Base-by-base conservation (phyloP, 2,113 vertebrate genomes). In the Grallaria varia region DNA sequence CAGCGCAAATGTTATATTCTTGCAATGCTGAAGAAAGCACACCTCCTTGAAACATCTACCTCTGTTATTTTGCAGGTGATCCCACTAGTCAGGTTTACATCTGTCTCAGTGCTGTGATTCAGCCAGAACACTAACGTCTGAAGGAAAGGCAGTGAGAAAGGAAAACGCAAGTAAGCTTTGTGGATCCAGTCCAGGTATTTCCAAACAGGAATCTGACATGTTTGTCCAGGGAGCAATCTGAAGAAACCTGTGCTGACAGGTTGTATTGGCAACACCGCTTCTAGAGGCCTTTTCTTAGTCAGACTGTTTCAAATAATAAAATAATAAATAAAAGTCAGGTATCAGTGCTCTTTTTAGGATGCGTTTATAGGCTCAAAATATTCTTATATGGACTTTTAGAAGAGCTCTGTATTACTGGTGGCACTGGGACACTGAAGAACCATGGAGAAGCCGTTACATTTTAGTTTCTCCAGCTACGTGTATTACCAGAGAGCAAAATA, bases 181-280 rank as follows among this genome's bases (percentile, higher is more conserved):
- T 94, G 76, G 68, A 93, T 56, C 66, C 20, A 25, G 56, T 94
- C 69, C 86, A 95, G 80, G 22, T 72, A 91, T 87, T 95, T 96
- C 77, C 77, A 66, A 84, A 84, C 39, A 89, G 68, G 76, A 87
- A 89, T 74, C 73, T 49, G 12, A 52, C 76, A 37, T 4, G 39
- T 77, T 91, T 8, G 5, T 77, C 90, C 86, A 89, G 66, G 63
- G 53, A 89, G 44, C n/a, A 50, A n/a, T 39, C 76, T 72, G 60
- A 72, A 60, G 88, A 90, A 95, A 79, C 86, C 40, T 90, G 86
- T 78, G 23, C 88, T 84, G 86, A 84, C 88, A 87, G 44, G 85
- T 33, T 83, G 60, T 30, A 49, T 78, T 55, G 82, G 83, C 81
- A 89, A 40, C 56, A 72, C 28, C 56, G 30, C 42, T 89, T 94